Percentiles rank a stretch among this genome's conserved stretches.
phyloP scores from a whole-genome alignment of 2,113 vertebrate genomes.

The Microtus richardsoni region DNA sequence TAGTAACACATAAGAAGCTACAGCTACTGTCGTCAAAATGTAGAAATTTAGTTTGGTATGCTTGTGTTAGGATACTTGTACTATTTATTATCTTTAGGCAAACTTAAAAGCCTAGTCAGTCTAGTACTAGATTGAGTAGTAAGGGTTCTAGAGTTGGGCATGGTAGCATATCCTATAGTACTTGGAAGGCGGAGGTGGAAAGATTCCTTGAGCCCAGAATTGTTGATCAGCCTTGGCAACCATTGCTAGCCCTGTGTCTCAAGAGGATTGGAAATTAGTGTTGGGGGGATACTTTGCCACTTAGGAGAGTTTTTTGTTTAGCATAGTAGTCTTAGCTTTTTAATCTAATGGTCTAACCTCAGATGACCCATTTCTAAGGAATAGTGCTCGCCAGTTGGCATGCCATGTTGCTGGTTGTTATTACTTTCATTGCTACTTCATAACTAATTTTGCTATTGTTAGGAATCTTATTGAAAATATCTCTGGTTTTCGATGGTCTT shows the following conservation, averaged over 20 bases:
- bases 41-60: conserved; percentile 57
- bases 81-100: conserved; percentile 16
- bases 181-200: background rate
- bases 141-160: background rate
- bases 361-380: background rate
- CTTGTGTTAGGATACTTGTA: conserved; percentile 2
- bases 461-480: background rate
- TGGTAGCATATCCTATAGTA: background rate
- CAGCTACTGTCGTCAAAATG: background rate
- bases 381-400: background rate
- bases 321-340: background rate
- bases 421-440: background rate
- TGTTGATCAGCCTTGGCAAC: background rate
- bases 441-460: background rate
- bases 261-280: background rate
- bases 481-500: background rate
- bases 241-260: background rate
- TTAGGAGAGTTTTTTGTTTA: conserved; percentile 22
- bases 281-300: background rate
- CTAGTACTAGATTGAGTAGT: background rate
- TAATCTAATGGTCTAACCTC: conserved; percentile 18
- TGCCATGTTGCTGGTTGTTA: background rate
- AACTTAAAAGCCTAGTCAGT: background rate
- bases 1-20: conserved; percentile 39
- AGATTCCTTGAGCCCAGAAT: background rate